phyloP scores from a whole-genome alignment of 2,113 vertebrate species.

The Polypterus senegalus region DNA sequence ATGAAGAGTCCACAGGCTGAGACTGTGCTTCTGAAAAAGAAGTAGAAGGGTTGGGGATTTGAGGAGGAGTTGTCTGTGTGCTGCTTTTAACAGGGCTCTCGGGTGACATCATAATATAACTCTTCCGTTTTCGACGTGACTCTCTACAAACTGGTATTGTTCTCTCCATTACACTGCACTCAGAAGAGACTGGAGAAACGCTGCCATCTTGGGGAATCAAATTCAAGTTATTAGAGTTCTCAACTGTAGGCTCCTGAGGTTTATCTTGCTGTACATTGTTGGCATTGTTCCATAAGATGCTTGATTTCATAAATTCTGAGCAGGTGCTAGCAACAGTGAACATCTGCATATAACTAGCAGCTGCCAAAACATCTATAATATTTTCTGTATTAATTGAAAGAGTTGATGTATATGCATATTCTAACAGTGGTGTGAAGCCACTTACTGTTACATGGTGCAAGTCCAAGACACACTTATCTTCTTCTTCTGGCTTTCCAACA shows the following conservation, averaged over 20 bases:
- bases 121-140: conserved; percentile 86
- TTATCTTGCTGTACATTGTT: conserved; percentile 62
- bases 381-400: conserved; percentile 96
- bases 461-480: conserved; percentile 80
- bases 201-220: conserved; percentile 81
- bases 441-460: conserved; percentile 94
- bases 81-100: conserved; percentile 86
- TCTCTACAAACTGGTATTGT: conserved; percentile 82
- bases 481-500: conserved; percentile 71
- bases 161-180: conserved; percentile 89
- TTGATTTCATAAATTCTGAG: conserved; percentile 98
- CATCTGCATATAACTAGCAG: conserved; percentile 98
- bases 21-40: conserved; percentile 76
- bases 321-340: conserved; percentile 94
- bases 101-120: conserved; percentile 79
- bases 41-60: conserved; percentile 77
- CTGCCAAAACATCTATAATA: conserved; percentile 92
- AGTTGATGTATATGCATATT: conserved; percentile 93
- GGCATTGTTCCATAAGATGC: conserved; percentile 83
- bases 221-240: conserved; percentile 69
- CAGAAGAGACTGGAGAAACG: conserved; percentile 86
- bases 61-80: conserved; percentile 78
- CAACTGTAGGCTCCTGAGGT: conserved; percentile 66
- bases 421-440: conserved; percentile 87
- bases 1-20: conserved; percentile 80